Evolutionary conservation across 2,113 vertebrate species (phyloP).

Genomic region (Crotalus helleri): DNA sequence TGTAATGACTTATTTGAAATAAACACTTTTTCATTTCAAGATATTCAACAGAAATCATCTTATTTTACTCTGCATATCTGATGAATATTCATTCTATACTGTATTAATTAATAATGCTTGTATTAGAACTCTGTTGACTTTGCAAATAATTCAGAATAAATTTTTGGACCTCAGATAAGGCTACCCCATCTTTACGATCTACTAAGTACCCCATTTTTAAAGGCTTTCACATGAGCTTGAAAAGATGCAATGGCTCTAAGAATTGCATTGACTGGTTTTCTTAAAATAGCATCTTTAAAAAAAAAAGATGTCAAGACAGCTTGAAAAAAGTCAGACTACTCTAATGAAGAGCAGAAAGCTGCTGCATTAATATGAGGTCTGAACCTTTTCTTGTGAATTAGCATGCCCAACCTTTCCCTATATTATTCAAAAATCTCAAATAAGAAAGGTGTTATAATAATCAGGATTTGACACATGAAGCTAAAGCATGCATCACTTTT

Average conservation of each 20-base stretch:
- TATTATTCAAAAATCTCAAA: background rate
- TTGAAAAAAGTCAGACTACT: background rate
- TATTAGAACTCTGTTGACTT: background rate
- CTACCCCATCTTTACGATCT: background rate
- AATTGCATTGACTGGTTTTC: background rate
- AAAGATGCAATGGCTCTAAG: background rate
- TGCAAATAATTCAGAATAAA: background rate
- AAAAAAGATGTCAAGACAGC: background rate
- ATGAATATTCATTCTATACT: background rate
- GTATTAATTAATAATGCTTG: background rate
- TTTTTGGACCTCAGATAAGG: background rate
- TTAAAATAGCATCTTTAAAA: background rate
- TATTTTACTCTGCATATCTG: background rate
- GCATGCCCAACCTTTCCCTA: background rate
- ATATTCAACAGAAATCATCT: background rate
- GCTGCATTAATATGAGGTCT: background rate
- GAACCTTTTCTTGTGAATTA: background rate
- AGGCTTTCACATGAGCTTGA: background rate
- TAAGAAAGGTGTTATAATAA: background rate
- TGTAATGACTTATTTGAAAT: background rate
- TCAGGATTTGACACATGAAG: background rate
- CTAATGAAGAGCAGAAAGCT: background rate
- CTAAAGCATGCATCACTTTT: background rate
- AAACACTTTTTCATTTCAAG: background rate
- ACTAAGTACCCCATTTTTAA: background rate